Base-by-base conservation (phyloP, 2,797 vertebrate genomes). In the Alectoris magna region DNA sequence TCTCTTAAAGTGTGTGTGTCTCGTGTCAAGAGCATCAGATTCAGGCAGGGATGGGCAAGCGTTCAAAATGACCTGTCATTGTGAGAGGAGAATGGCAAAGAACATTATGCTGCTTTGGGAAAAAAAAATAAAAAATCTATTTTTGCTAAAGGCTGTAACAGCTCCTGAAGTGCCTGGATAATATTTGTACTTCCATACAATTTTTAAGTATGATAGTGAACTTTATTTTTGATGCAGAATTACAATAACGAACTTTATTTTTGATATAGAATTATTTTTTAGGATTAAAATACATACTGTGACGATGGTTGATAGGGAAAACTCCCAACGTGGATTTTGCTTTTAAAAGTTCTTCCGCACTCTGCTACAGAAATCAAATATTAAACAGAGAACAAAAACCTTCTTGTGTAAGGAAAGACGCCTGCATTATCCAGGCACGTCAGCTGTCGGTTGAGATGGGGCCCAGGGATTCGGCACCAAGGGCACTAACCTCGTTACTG, bases 31-130 rank as follows among this genome's bases (percentile, higher is more conserved):
- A 85, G 62, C 84, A 87, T 87, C 90, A 95, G 87, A 78, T 75
- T 46, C 48, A 72, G 83, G 84, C 91, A 92, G 85, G 88, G 84
- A 83, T 93, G 89, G 75, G 76, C 83, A 87, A 78, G 48, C 2
- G 1, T 82, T 96, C 72, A 68, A 72, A 95, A 91, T 94, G 85
- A 91, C 92, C 87, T 96, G 93, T 92, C 90, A 91, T 13, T 79
- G 89, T 2, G 2, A 86, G 66, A 81, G 58, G 34, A 68, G 73
- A 77, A 51, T 82, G 67, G 60, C 63, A 56, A 85, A 84, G 76
- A 84, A 59, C 26, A 55, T 43, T 64, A 46, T 76, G 43, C 56
- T 79, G 55, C 55, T 70, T 78, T 81, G 64, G 19, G n/a, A 21
- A n/a, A 56, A 75, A 89, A 92, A 72, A 51, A 44, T 26, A 74